Evolutionary conservation across 2,888 invertebrate genomes (phyloP).

Genomic region (Panopea generosa): DNA sequence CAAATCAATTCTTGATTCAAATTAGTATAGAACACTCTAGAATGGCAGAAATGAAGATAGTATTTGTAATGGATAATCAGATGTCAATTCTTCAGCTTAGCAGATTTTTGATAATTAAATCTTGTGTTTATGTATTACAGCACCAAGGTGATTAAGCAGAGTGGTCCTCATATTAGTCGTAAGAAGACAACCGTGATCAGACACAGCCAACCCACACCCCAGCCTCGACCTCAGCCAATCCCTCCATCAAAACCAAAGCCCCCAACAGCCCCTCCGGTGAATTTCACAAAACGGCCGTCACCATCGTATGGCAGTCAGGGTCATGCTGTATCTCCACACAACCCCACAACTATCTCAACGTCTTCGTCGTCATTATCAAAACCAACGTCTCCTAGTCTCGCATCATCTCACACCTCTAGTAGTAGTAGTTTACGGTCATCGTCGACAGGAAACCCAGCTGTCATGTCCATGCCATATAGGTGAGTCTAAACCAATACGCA

Average conservation of each 20-base stretch:
- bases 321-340: slow-evolving; percentile 61
- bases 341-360: slow-evolving; percentile 31
- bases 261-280: slow-evolving; percentile 53
- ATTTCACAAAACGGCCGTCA: slow-evolving; percentile 60
- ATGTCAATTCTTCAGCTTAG: no score
- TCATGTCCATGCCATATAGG: slow-evolving; percentile 74
- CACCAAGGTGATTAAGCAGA: slow-evolving; percentile 96
- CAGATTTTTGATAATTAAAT: neutral
- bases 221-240: slow-evolving; percentile 25
- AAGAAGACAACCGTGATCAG: slow-evolving; percentile 76
- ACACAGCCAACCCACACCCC: slow-evolving; percentile 48
- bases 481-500: no score
- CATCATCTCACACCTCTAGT: slow-evolving; percentile 2
- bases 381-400: slow-evolving; percentile 55
- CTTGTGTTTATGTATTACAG: slow-evolving; percentile 87
- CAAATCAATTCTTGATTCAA: no score
- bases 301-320: slow-evolving; percentile 63
- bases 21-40: no score
- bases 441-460: slow-evolving; percentile 66
- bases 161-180: slow-evolving; percentile 92
- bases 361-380: slow-evolving; percentile 51
- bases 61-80: no score
- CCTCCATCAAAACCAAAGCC: slow-evolving; percentile 64
- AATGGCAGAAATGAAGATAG: no score
- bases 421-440: slow-evolving; percentile 12